phyloP scores from a whole-genome alignment of 2,797 vertebrate species.

The Coilia nasus region DNA sequence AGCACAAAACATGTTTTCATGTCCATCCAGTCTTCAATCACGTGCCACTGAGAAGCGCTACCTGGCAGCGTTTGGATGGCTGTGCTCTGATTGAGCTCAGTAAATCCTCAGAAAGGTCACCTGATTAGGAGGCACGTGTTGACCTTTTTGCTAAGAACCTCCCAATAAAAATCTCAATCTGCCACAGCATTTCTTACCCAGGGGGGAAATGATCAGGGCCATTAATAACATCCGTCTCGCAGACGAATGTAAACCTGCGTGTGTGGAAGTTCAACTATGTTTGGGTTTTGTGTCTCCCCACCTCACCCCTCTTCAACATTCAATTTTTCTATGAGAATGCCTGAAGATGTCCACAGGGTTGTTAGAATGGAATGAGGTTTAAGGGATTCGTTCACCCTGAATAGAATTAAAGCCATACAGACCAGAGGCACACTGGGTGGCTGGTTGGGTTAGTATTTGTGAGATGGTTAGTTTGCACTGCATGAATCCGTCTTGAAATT shows the following conservation, averaged over 20 bases:
- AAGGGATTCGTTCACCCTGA: too few relatives aligned
- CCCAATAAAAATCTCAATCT: conserved; percentile 39
- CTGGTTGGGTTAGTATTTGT: background rate
- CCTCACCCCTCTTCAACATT: background rate
- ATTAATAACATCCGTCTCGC: conserved; percentile 37
- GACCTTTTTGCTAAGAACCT: conserved; percentile 53
- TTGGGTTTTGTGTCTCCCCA: background rate
- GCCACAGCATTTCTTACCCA: conserved; percentile 32
- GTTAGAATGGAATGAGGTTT: too few relatives aligned
- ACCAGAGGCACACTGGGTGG: background rate
- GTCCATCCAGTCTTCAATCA: background rate
- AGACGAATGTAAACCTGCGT: conserved; percentile 36
- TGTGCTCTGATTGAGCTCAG: conserved; percentile 30
- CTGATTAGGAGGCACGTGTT: conserved; percentile 47
- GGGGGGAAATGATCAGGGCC: conserved; percentile 39
- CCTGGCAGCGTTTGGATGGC: conserved; percentile 25
- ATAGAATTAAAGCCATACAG: too few relatives aligned
- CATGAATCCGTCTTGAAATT: background rate
- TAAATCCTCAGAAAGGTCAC: conserved; percentile 50
- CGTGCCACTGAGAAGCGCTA: background rate
- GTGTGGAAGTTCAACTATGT: conserved; percentile 5
- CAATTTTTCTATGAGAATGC: too few relatives aligned
- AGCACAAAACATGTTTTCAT: conserved; percentile 6
- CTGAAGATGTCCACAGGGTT: too few relatives aligned
- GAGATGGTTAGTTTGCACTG: background rate